phyloP scores from a whole-genome alignment of 23 tunicate genomes.

The Ciona savignyi region DNA sequence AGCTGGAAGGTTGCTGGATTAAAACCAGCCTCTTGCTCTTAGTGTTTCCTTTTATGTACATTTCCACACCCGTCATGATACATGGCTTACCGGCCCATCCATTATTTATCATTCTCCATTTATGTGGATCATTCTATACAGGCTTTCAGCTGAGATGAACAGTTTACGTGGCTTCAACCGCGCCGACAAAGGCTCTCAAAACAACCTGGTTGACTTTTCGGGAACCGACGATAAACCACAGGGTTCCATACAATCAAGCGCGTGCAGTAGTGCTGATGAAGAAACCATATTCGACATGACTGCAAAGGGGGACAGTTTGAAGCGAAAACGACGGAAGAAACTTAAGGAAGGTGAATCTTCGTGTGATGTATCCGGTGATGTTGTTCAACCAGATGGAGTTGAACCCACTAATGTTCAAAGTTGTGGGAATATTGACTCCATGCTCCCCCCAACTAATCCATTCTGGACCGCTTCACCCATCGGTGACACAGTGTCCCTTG shows the following conservation, averaged over 20 bases:
- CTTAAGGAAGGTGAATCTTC: slow-evolving; percentile 1
- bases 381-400: not conserved
- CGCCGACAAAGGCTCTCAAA: slow-evolving; percentile 89
- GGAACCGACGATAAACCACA: slow-evolving; percentile 35
- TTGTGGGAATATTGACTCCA: not conserved
- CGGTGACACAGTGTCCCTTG: slow-evolving; percentile 36
- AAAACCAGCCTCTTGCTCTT: no score
- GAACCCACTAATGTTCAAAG: not conserved
- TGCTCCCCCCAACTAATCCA: slow-evolving; percentile 48
- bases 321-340: slow-evolving; percentile 56
- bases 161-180: slow-evolving; percentile 74
- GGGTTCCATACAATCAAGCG: slow-evolving; percentile 18
- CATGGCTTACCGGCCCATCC: no score
- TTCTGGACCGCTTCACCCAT: slow-evolving; percentile 54
- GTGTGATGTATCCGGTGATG: not conserved
- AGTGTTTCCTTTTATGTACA: no score
- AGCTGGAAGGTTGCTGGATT: no score
- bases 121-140: no score
- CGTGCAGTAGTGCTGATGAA: slow-evolving; percentile 45
- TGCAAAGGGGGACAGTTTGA: slow-evolving; percentile 77
- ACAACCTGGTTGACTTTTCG: slow-evolving; percentile 95
- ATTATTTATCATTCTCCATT: no score
- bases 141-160: slow-evolving; percentile 58
- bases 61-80: no score
- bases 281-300: slow-evolving; percentile 79